Evolutionary conservation across 23 tunicate species (phyloP).

Genomic region (Styela plicata): DNA sequence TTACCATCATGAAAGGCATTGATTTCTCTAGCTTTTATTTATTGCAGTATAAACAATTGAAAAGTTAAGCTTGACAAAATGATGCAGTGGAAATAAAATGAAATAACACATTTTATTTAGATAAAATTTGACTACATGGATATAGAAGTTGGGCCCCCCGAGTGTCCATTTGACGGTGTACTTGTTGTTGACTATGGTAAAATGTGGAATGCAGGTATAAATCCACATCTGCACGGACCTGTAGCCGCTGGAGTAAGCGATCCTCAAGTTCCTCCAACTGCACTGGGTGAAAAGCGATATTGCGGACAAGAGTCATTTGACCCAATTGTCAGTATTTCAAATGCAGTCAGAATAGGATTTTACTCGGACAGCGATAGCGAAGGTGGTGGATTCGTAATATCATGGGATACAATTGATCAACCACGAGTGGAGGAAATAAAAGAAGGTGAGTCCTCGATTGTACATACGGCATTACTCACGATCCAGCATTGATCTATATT

Average conservation of each 20-base stretch:
- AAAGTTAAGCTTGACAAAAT: background rate
- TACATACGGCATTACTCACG: too few species aligned
- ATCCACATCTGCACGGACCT: slow-evolving; percentile 13
- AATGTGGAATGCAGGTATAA: slow-evolving; percentile 1
- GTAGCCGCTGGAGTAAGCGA: background rate
- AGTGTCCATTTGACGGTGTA: slow-evolving; percentile 74
- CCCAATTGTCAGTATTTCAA: slow-evolving; percentile 40
- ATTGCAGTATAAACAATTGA: background rate
- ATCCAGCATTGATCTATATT: too few species aligned
- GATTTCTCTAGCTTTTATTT: background rate
- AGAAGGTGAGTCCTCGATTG: too few species aligned
- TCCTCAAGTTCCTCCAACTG: slow-evolving; percentile 1
- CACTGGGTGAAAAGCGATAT: slow-evolving; percentile 46
- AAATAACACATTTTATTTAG: too few species aligned
- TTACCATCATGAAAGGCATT: slow-evolving; percentile 5
- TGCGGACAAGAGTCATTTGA: slow-evolving; percentile 40
- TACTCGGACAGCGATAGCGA: slow-evolving; percentile 50
- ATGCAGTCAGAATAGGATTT: slow-evolving; percentile 44
- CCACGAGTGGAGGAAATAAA: background rate
- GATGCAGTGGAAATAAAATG: background rate
- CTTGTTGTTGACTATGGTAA: slow-evolving; percentile 31
- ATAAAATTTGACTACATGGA: slow-evolving; percentile 40
- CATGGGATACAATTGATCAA: slow-evolving; percentile 40
- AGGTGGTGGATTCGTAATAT: slow-evolving; percentile 36
- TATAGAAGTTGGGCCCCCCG: slow-evolving; percentile 45